Percentiles rank a stretch among this genome's conserved stretches.
Evolutionary conservation across 2,888 invertebrate species (phyloP).

Genomic region (Phengaris arion): DNA sequence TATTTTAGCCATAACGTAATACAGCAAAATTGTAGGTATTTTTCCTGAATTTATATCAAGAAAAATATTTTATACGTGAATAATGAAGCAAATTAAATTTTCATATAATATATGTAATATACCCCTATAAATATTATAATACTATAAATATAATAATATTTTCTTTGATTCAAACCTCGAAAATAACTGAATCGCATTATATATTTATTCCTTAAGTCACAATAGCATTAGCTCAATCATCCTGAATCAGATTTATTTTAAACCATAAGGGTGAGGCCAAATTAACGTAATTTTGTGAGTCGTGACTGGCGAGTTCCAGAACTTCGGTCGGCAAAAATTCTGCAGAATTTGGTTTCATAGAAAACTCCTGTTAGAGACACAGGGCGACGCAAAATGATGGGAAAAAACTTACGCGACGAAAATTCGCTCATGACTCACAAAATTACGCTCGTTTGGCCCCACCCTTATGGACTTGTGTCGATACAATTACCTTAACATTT

Average conservation of each 20-base stretch:
- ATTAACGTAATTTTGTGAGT: no score
- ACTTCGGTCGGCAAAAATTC: no score
- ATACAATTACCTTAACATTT: not conserved
- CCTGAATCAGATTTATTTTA: not conserved
- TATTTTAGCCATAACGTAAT: not conserved
- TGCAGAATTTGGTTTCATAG: no score
- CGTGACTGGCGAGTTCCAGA: no score
- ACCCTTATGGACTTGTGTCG: not conserved
- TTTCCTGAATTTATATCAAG: no score
- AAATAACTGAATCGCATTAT: not conserved
- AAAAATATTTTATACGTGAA: not conserved
- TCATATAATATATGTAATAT: not conserved
- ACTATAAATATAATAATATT: no score
- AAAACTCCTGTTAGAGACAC: no score
- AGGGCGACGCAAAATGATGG: no score
- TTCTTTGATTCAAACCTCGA: not conserved
- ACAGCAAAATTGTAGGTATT: no score
- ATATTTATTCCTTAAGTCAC: not conserved
- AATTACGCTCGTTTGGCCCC: no score
- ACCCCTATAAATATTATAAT: not conserved
- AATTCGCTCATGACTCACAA: no score
- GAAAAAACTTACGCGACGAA: no score
- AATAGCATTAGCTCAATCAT: not conserved
- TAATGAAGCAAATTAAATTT: not conserved
- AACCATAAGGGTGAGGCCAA: not conserved